Conservation (phyloP, 2,797 vertebrate genomes). For the Phrynocephalus vlangalii region DNA sequence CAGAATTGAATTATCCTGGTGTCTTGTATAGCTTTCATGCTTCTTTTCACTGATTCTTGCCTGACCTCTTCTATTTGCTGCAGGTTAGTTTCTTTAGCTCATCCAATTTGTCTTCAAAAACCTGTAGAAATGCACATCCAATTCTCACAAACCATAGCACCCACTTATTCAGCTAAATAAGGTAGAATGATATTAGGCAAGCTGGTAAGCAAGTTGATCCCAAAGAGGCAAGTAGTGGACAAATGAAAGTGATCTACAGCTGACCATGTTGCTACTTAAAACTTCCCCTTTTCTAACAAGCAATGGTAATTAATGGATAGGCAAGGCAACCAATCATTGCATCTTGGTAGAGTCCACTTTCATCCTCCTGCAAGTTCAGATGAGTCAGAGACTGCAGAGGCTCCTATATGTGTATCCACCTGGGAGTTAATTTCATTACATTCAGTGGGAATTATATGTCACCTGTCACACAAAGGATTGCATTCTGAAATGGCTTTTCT, state of each 20-base stretch:
- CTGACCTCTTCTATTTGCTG: not conserved
- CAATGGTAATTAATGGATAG: not conserved
- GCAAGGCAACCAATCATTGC: not conserved
- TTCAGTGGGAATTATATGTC: not conserved
- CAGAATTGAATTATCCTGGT: conserved; percentile 3
- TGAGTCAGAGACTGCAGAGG: not conserved
- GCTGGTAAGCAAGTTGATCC: too few species aligned
- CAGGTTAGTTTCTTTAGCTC: not conserved
- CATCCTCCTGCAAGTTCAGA: not conserved
- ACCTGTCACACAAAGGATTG: too few species aligned
- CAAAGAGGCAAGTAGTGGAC: not conserved
- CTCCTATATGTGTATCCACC: not conserved
- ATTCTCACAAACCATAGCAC: not conserved
- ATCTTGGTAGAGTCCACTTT: not conserved
- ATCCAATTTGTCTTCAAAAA: conserved; percentile 3
- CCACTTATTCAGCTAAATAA: not conserved
- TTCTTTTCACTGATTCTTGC: not conserved
- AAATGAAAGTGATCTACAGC: conserved; percentile 1
- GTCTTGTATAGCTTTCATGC: not conserved
- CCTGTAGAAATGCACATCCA: not conserved
- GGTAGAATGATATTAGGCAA: not conserved
- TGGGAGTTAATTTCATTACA: not conserved
- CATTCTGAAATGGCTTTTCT: too few species aligned
- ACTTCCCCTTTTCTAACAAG: not conserved
- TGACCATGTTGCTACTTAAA: not conserved